Conservation (phyloP, 2,113 vertebrate species). For the Pterocles orientalis region DNA sequence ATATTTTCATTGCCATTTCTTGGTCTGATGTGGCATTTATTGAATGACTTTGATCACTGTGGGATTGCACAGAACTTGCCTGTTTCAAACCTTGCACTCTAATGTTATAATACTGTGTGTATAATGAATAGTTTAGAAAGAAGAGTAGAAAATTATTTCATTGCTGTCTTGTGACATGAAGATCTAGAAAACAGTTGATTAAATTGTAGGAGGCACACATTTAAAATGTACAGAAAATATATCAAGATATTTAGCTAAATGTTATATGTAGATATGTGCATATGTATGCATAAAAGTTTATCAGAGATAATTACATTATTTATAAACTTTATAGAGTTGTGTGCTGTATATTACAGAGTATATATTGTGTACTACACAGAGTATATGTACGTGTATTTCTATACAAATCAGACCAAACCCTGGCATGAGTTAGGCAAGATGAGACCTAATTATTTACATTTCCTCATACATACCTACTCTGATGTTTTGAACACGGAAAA, state of each 20-base stretch:
- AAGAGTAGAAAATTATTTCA: background rate
- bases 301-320: background rate
- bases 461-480: background rate
- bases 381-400: background rate
- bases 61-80: background rate
- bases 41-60: background rate
- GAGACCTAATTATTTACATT: background rate
- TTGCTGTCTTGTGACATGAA: background rate
- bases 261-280: background rate
- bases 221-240: background rate
- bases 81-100: background rate
- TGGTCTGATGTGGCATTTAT: background rate
- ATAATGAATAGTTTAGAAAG: background rate
- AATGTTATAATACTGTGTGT: background rate
- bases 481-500: background rate
- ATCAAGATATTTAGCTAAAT: background rate
- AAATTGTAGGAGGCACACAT: background rate
- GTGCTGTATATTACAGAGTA: background rate
- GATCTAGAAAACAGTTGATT: background rate
- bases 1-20: background rate
- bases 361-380: background rate
- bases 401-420: background rate
- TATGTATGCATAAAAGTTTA: background rate
- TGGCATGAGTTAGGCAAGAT: background rate
- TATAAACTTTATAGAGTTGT: background rate